phyloP scores from a whole-genome alignment of 2,888 invertebrate species.

The Pollenia labialis region DNA sequence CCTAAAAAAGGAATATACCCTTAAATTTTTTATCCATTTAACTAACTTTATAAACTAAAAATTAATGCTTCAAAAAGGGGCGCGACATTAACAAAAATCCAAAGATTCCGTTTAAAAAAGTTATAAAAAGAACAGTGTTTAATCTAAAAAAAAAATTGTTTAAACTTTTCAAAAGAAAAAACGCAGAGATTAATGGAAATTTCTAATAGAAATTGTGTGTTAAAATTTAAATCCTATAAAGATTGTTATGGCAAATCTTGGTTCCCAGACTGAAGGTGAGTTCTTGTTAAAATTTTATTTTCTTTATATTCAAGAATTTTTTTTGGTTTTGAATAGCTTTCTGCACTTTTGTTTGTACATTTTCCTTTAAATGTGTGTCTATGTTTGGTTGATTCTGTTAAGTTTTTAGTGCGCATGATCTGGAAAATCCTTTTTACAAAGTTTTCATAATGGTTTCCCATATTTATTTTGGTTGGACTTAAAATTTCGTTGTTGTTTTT shows the following conservation, averaged over 20 bases:
- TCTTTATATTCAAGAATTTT: neutral
- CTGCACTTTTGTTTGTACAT: conserved; percentile 35
- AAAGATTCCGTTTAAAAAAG: conserved; percentile 11
- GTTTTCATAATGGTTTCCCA: conserved; percentile 55
- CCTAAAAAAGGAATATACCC: conserved; percentile 22
- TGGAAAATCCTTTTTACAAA: conserved; percentile 43
- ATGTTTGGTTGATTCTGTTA: conserved; percentile 1
- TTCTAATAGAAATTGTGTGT: conserved; percentile 2
- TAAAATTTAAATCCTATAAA: neutral
- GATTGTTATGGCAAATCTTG: neutral
- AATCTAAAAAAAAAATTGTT: conserved; percentile 14
- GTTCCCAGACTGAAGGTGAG: conserved; percentile 24
- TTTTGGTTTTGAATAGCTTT: conserved; percentile 11
- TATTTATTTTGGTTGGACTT: conserved; percentile 45
- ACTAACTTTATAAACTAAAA: conserved; percentile 20
- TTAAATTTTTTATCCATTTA: neutral
- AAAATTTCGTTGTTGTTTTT: conserved; percentile 38
- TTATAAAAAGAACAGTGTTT: conserved; percentile 43
- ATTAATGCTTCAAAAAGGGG: conserved; percentile 17
- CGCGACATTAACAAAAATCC: neutral
- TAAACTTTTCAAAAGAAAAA: neutral
- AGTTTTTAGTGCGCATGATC: conserved; percentile 56
- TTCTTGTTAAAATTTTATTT: conserved; percentile 13
- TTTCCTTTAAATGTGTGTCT: conserved; percentile 6
- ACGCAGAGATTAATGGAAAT: neutral